These are phyloP conservation scores for Falco punctatus DNA, from an alignment of 2,113 vertebrate species.

Conservation along the genomic window DNA sequence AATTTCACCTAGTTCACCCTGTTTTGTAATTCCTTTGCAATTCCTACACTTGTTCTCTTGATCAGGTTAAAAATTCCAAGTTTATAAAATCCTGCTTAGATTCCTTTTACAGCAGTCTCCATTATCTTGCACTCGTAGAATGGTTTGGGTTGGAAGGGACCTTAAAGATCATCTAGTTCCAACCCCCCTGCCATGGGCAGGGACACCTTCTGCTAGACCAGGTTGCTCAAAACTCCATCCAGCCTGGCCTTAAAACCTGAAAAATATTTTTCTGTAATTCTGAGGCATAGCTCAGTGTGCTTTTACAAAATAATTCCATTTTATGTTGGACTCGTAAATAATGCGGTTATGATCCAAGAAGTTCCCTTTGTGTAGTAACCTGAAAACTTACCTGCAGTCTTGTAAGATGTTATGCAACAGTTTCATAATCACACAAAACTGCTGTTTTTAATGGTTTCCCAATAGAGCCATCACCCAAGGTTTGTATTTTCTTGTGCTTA, in stretches of 20 bases:
- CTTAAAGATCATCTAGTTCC: no score
- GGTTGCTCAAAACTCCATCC: no score
- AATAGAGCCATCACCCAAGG: neutral
- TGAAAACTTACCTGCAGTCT: neutral
- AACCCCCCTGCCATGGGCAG: no score
- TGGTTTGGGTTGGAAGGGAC: no score
- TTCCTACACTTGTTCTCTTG: neutral
- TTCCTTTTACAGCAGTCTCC: neutral
- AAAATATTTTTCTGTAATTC: accelerated
- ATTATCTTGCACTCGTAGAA: neutral
- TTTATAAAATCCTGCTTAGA: neutral
- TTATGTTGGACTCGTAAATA: neutral
- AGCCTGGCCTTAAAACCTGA: neutral
- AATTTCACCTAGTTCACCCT: neutral
- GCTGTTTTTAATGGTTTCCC: neutral
- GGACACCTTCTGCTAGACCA: no score
- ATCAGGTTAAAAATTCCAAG: neutral
- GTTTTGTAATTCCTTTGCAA: neutral
- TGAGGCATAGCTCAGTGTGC: neutral
- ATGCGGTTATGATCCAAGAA: neutral
- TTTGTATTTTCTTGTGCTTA: neutral
- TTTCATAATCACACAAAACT: neutral
- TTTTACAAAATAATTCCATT: neutral
- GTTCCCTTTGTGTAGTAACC: neutral
- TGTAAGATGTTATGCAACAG: neutral